Conservation (phyloP, 2,113 vertebrate species). For the Cacatua alba region DNA sequence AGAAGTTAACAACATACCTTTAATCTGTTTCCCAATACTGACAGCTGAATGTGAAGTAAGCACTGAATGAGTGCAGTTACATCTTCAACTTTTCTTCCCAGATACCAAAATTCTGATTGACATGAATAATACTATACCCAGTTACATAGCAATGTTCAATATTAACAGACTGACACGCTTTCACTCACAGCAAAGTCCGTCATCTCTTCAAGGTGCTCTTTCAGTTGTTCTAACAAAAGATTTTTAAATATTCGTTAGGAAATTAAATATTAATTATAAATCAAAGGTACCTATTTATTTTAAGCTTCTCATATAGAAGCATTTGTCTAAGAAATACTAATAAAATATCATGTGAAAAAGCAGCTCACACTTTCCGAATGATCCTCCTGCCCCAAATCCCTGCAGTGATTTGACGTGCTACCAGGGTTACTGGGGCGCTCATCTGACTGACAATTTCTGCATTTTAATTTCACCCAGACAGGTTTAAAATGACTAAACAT, state of each 20-base stretch:
- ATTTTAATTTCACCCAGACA: constrained; percentile 26
- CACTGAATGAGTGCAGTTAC: not conserved
- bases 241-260: not conserved
- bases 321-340: not conserved
- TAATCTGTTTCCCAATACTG: not conserved
- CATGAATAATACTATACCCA: not conserved
- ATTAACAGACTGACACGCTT: not conserved
- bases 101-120: not conserved
- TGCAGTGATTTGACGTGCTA: not conserved
- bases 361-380: not conserved
- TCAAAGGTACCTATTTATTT: not conserved
- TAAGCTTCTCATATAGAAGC: not conserved
- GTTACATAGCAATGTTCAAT: not conserved
- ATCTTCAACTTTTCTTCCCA: not conserved
- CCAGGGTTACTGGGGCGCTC: not conserved
- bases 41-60: not conserved
- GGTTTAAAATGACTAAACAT: not conserved
- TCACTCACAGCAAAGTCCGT: not conserved
- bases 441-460: not conserved
- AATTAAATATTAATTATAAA: not conserved
- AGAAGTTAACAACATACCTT: not conserved
- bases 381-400: not conserved
- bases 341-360: not conserved
- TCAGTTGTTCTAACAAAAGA: not conserved
- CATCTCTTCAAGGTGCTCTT: not conserved